phyloP scores from a whole-genome alignment of 1,140 invertebrate genomes.

The Anastatus disparis region DNA sequence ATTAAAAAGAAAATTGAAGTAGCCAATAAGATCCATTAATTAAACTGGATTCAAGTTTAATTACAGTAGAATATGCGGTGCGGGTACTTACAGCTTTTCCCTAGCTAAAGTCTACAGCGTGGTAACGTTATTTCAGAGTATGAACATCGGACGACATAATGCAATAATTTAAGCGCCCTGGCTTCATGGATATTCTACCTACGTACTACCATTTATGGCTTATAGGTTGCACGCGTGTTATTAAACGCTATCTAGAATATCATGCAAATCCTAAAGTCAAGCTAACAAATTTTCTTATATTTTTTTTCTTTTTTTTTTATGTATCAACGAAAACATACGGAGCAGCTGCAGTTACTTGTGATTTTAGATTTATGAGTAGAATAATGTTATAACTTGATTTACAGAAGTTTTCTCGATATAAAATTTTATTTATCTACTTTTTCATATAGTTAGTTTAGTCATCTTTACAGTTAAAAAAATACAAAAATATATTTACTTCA shows the following conservation, averaged over 20 bases:
- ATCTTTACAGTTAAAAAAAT: no score
- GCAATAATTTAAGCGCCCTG: slow-evolving; percentile 19
- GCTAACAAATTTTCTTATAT: not conserved
- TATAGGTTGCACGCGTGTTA: slow-evolving; percentile 1
- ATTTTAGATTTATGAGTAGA: no score
- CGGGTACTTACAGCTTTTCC: slow-evolving; percentile 4
- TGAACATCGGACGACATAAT: slow-evolving; percentile 14
- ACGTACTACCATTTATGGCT: slow-evolving; percentile 14
- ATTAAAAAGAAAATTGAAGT: no score
- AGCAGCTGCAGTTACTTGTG: no score
- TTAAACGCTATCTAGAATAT: slow-evolving; percentile 2
- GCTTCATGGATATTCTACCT: slow-evolving; percentile 4
- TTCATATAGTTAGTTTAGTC: no score
- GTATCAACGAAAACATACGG: not conserved
- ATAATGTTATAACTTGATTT: no score
- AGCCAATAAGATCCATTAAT: slow-evolving; percentile 4
- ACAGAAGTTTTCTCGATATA: no score
- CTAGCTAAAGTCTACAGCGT: not conserved
- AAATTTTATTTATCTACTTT: no score
- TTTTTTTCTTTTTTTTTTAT: not conserved
- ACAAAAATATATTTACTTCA: no score
- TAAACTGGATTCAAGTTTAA: not conserved
- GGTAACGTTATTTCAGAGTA: not conserved
- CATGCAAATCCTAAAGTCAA: slow-evolving; percentile 16
- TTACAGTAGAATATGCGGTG: not conserved